Evolutionary conservation across 2,797 vertebrate species (phyloP), one percentile per base, ranked within the genome.

Genomic region (Allobates femoralis): DNA sequence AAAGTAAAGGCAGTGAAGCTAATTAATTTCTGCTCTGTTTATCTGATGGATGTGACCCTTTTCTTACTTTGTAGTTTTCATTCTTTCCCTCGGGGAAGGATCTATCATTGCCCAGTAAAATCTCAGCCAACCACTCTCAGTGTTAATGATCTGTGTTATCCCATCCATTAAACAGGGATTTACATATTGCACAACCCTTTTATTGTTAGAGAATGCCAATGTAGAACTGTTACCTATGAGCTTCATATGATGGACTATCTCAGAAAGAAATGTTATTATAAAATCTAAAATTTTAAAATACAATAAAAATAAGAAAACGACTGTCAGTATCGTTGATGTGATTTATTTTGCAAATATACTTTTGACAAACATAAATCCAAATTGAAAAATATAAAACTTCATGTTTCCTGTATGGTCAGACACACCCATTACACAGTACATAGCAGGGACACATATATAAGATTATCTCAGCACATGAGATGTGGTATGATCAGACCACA

Each of bases 11-110:
- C 67, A 37, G 21, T 41, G 67, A 37, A 79, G 32, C 71, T 74
- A 26, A 74, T 46, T 74, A 74, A 23, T 56, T 34, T 79, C 76
- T 56, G 76, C 51, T 79, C 76, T 41, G 50, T 60, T 79, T 60
- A 34, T 41, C 76, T 79, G 53, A 79, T 41, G 53, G 76, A 56
- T 79, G 56, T n/a, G 37, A 79, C 56, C 77, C 56, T n/a, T 46
- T 62, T 5, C 2, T 58, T 18, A 37, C 21, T 60, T n/a, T 79
- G 28, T 11, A 53, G 73, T 28, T 51, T 16, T 26, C 28, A 10
- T 28, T 51, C 73, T 14, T 28, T 10, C n/a, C 46, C 46, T 75
- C 73, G 4, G 34, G 46, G n/a, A 28, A 51, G 73, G 26, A 75
- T 75, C 16, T 28, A 75, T 75, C 46, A 16, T 28, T 75, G 46